phyloP scores from a whole-genome alignment of 2,797 vertebrate genomes.

The Alcedo quadribrachys region DNA sequence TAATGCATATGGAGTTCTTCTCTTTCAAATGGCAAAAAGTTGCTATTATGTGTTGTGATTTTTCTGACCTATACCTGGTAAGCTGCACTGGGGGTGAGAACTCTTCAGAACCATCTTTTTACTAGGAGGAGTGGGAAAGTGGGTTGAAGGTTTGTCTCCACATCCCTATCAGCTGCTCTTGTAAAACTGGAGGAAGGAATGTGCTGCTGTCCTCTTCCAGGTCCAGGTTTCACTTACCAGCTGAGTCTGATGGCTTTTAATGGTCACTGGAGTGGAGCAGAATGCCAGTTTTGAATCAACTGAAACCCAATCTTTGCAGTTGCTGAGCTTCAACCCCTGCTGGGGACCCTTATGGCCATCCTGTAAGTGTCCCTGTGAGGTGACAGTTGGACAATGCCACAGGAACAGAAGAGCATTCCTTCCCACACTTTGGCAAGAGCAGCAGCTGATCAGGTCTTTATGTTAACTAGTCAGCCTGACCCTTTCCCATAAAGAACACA shows the following conservation, averaged over 20 bases:
- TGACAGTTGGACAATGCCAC: no score
- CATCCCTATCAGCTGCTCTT: neutral
- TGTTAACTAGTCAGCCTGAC: neutral
- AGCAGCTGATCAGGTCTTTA: no score
- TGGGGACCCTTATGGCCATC: no score
- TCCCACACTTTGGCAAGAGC: no score
- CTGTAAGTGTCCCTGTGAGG: no score
- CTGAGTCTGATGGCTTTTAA: neutral
- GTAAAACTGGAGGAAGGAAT: neutral
- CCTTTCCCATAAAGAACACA: neutral
- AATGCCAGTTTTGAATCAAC: neutral
- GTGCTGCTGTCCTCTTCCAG: neutral
- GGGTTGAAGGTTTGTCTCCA: neutral
- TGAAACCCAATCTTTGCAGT: neutral
- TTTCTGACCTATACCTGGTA: neutral
- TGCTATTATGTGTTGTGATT: fast-evolving
- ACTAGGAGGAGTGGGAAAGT: neutral
- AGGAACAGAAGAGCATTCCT: no score
- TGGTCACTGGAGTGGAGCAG: neutral
- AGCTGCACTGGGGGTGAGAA: neutral
- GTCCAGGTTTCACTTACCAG: fast-evolving
- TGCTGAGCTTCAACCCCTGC: neutral
- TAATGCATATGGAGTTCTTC: neutral
- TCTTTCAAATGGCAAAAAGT: neutral
- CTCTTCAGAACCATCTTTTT: neutral